Evolutionary conservation across 1,140 invertebrate species (phyloP), one percentile per base, ranked within the genome.

Genomic region (Spodoptera frugiperda): DNA sequence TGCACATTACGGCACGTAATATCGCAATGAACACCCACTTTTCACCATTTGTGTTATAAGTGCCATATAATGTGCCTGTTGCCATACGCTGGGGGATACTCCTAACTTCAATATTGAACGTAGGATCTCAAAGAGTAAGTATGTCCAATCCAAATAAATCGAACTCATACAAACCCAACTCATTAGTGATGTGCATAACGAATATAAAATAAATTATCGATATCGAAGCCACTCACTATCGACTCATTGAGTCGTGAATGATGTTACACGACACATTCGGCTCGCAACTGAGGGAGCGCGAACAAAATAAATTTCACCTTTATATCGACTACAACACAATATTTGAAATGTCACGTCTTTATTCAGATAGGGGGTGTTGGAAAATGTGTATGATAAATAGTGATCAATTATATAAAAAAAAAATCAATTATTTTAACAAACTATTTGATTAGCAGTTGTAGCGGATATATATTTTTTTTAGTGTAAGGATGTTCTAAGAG

Each of bases 241-340:
- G 57, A 33, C 17, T 65, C 72, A 65, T 4, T 46, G 19, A 48
- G 17, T 2, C 76, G 79, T 77, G 71, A 79, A 54, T 61, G 79
- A 83, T 83, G 46, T 2, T 78, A 78, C 73, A 76, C 57, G 82
- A 80, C 80, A 63, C 72, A 17, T 55, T 65, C 70, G 59, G 59
- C 53, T 51, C 67, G 78, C 82, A 84, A 80, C 82, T 77, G 82
- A 78, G 76, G 82, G 80, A 84, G 82, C 82, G 78, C 55, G 57
- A 67, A 80, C 74, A 78, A 78, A 83, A 74, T 83, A 77, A 71
- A 82, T 65, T 80, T 81, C 79, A 81, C 73, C 72, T 83, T 61
- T 76, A 70, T 57, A 76, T 53, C 48, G 33, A 78, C 65, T 65
- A 74, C 53, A 77, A 78, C 79, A 83, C 54, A 80, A 83, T 83